Percentiles rank a stretch among this genome's conserved stretches.
These are phyloP conservation scores for Camponotus vicinus DNA, from an alignment of 1,140 invertebrate genomes.

Conservation along the genomic window DNA sequence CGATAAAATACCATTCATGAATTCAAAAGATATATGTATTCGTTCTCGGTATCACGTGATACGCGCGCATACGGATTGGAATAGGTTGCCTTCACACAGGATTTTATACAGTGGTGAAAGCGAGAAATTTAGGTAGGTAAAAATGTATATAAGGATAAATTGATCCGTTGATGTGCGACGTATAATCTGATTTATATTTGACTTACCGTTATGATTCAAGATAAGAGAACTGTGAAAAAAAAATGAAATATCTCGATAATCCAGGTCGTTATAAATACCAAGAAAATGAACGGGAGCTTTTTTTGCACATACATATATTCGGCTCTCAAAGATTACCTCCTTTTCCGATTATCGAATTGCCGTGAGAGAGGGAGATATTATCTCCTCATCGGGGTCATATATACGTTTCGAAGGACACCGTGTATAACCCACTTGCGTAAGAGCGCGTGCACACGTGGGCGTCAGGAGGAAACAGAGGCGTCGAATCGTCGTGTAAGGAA, in stretches of 20 bases:
- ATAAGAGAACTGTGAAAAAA: not conserved
- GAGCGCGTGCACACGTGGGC: conserved; percentile 57
- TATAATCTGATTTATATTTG: not conserved
- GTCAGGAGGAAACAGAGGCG: conserved; percentile 67
- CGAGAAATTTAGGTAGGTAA: not conserved
- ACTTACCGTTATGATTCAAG: not conserved
- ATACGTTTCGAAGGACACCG: not conserved
- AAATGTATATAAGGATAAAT: not conserved
- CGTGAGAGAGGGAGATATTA: not conserved
- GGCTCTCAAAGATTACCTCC: no score
- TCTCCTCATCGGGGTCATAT: not conserved
- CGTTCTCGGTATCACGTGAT: not conserved
- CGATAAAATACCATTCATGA: conserved; percentile 39
- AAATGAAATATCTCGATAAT: not conserved
- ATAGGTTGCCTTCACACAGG: not conserved
- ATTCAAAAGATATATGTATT: conserved; percentile 12
- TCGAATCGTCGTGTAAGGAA: conserved; percentile 71
- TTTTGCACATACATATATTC: not conserved
- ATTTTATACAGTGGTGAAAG: conserved; percentile 17
- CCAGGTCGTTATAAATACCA: no score
- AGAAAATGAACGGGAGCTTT: not conserved
- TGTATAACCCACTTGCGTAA: conserved; percentile 48
- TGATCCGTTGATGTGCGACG: not conserved
- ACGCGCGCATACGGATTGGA: not conserved
- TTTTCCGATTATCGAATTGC: not conserved